These are phyloP conservation scores for Brachyhypopomus gauderio DNA, from an alignment of 2,113 vertebrate genomes.

Conservation along the genomic window DNA sequence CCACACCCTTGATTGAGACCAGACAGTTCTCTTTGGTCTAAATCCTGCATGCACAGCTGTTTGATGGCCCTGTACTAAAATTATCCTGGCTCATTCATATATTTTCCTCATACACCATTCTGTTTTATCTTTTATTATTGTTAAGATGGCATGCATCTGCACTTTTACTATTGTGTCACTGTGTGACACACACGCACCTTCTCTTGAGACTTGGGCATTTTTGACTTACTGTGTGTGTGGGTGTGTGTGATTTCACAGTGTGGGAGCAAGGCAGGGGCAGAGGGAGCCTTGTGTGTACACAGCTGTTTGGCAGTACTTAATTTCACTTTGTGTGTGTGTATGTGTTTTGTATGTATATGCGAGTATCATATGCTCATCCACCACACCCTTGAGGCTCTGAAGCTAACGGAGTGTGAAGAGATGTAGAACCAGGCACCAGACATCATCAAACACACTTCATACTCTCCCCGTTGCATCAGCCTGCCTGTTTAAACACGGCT, in stretches of 20 bases:
- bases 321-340: slow-evolving; percentile 10
- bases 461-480: neutral
- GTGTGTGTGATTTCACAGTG: too few relatives aligned
- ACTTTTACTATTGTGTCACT: slow-evolving; percentile 24
- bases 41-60: slow-evolving; percentile 39
- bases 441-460: neutral
- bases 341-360: slow-evolving; percentile 19
- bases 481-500: neutral
- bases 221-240: too few relatives aligned
- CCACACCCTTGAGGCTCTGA: slow-evolving; percentile 9
- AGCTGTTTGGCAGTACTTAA: too few relatives aligned
- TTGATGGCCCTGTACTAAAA: slow-evolving; percentile 56
- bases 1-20: slow-evolving; percentile 48
- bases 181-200: neutral
- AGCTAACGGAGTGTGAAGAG: neutral
- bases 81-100: slow-evolving; percentile 44
- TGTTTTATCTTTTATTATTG: slow-evolving; percentile 2
- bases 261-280: too few relatives aligned
- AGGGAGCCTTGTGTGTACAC: too few relatives aligned
- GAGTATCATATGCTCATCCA: neutral
- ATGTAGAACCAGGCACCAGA: neutral
- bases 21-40: slow-evolving; percentile 6
- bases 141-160: slow-evolving; percentile 47
- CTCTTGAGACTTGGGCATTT: too few relatives aligned
- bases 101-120: too few relatives aligned